These are phyloP conservation scores for Pseudocheirus occidentalis DNA, from an alignment of 2,797 vertebrate genomes.

Conservation along the genomic window DNA sequence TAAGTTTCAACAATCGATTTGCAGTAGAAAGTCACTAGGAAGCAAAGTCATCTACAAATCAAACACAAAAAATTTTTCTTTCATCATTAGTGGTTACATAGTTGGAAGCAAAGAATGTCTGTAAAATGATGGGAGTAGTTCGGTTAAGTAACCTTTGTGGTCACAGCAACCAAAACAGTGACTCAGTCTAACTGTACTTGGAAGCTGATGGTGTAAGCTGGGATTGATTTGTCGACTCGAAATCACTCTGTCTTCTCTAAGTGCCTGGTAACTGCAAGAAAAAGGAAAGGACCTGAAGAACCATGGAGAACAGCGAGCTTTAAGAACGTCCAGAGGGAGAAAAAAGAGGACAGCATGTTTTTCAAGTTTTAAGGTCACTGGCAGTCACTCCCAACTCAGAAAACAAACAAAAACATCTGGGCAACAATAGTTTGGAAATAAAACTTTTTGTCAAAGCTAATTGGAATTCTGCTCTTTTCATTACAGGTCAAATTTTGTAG, in stretches of 20 bases:
- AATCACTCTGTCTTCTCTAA: neutral
- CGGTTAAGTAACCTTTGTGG: neutral
- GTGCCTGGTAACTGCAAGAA: neutral
- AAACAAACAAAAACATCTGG: neutral
- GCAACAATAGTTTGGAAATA: conserved; percentile 19
- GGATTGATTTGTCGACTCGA: neutral
- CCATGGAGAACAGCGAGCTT: neutral
- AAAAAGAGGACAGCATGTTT: neutral
- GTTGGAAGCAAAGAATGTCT: neutral
- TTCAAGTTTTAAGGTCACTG: neutral
- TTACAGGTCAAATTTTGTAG: neutral
- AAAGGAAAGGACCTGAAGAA: neutral
- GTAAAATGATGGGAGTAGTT: neutral
- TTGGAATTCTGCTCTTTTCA: conserved; percentile 11
- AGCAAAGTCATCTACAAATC: neutral
- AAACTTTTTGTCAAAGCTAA: neutral
- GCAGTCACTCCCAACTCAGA: neutral
- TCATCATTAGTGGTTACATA: neutral
- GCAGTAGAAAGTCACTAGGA: neutral
- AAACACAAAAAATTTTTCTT: neutral
- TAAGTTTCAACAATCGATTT: neutral
- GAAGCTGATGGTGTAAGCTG: neutral
- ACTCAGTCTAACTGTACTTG: neutral
- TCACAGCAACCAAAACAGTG: neutral
- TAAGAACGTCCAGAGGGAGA: neutral